Evolutionary conservation across 2,113 vertebrate genomes (phyloP).

Genomic region (Caretta caretta): DNA sequence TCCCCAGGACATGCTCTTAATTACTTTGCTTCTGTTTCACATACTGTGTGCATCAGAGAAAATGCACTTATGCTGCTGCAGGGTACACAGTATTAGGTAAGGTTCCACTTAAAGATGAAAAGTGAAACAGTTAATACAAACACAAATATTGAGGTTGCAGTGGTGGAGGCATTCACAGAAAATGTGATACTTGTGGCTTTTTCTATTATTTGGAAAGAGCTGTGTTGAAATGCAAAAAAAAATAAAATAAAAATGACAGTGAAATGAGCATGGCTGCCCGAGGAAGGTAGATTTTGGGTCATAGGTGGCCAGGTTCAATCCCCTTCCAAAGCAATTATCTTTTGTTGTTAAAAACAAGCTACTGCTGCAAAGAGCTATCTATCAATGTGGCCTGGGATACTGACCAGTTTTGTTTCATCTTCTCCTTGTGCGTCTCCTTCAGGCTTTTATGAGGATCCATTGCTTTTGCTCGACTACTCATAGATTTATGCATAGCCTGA

Average conservation of each 20-base stretch:
- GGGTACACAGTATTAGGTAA: neutral
- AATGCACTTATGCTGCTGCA: neutral
- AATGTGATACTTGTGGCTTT: neutral
- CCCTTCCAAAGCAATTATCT: neutral
- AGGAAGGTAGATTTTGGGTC: neutral
- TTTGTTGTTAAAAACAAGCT: neutral
- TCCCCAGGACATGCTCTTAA: neutral
- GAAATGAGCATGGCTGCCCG: neutral
- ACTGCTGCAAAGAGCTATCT: neutral
- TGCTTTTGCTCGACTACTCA: constrained; percentile 87
- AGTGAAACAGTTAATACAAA: neutral
- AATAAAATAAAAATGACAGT: neutral
- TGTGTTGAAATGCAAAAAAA: neutral
- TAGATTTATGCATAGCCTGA: constrained; percentile 83
- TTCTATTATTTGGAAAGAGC: neutral
- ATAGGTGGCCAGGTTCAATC: neutral
- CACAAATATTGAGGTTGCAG: neutral
- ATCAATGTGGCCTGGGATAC: constrained; percentile 43
- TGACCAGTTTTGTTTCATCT: constrained; percentile 86
- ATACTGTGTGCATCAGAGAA: neutral
- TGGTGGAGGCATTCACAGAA: neutral
- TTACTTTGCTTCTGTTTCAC: neutral
- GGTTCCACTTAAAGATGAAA: neutral
- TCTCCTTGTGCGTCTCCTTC: constrained; percentile 86
- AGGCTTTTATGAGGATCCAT: constrained; percentile 91